Evolutionary conservation across 1,140 invertebrate genomes (phyloP).

Genomic region (Proctacanthus coquilletti): DNA sequence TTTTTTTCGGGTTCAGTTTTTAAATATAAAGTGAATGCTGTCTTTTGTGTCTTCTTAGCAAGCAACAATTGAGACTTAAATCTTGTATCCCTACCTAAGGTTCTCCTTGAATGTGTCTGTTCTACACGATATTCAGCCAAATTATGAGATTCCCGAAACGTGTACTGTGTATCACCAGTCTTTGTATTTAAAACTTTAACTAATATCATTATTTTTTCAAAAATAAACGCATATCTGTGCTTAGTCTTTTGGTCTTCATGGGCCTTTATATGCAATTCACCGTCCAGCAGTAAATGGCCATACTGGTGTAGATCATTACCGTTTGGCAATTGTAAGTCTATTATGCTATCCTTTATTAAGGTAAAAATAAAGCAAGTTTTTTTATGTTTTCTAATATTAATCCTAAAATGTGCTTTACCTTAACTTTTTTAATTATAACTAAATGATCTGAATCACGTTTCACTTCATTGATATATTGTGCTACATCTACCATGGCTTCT

Average conservation of each 20-base stretch:
- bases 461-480: constrained; percentile 96
- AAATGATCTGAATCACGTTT: constrained; percentile 90
- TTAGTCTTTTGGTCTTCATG: constrained; percentile 77
- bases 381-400: no score
- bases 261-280: constrained; percentile 81
- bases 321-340: constrained; percentile 63
- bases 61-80: constrained; percentile 73
- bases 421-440: constrained; percentile 78
- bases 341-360: constrained; percentile 48
- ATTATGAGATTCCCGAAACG: constrained; percentile 71
- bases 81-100: constrained; percentile 48
- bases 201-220: constrained; percentile 91
- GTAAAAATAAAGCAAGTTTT: neutral
- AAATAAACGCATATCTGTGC: constrained; percentile 86
- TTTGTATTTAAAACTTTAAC: constrained; percentile 75
- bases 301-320: constrained; percentile 72
- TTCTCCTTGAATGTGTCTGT: constrained; percentile 46
- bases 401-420: constrained; percentile 33
- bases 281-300: constrained; percentile 79
- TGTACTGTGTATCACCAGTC: constrained; percentile 70
- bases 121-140: constrained; percentile 78
- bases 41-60: constrained; percentile 63
- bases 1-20: constrained; percentile 73
- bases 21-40: constrained; percentile 79
- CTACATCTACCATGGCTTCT: constrained; percentile 93